These are phyloP conservation scores for Crotalus horridus DNA, from an alignment of 2,113 vertebrate species.

Conservation along the genomic window DNA sequence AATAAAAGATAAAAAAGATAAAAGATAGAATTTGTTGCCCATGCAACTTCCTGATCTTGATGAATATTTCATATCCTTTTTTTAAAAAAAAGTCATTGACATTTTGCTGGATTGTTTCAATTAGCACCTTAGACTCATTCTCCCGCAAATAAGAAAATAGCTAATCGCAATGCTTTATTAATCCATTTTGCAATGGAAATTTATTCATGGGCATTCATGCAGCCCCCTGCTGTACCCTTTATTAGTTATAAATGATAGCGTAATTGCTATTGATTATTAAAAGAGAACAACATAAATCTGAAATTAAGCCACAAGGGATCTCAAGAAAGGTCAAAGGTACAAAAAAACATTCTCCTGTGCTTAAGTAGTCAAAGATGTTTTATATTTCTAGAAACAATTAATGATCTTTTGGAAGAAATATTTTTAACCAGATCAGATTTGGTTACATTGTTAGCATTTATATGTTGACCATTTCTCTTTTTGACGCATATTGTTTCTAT, in stretches of 20 bases:
- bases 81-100: constrained; percentile 61
- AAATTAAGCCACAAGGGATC: constrained; percentile 38
- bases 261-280: constrained; percentile 64
- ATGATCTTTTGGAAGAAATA: constrained; percentile 40
- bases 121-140: constrained; percentile 65
- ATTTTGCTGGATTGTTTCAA: constrained; percentile 77
- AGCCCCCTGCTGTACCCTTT: constrained; percentile 61
- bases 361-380: not conserved
- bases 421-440: constrained; percentile 4
- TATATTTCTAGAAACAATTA: constrained; percentile 21
- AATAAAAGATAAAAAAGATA: constrained; percentile 1
- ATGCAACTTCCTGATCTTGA: constrained; percentile 35
- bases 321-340: constrained; percentile 3
- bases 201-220: constrained; percentile 35
- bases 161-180: constrained; percentile 75
- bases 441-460: not conserved
- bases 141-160: constrained; percentile 70
- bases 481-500: not conserved
- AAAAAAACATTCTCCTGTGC: not conserved
- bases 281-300: constrained; percentile 41
- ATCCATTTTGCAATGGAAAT: constrained; percentile 66
- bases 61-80: constrained; percentile 65
- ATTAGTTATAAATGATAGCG: constrained; percentile 66
- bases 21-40: constrained; percentile 29
- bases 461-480: not conserved